phyloP scores from a whole-genome alignment of 1,140 invertebrate species.

The Leptopilina clavipes region DNA sequence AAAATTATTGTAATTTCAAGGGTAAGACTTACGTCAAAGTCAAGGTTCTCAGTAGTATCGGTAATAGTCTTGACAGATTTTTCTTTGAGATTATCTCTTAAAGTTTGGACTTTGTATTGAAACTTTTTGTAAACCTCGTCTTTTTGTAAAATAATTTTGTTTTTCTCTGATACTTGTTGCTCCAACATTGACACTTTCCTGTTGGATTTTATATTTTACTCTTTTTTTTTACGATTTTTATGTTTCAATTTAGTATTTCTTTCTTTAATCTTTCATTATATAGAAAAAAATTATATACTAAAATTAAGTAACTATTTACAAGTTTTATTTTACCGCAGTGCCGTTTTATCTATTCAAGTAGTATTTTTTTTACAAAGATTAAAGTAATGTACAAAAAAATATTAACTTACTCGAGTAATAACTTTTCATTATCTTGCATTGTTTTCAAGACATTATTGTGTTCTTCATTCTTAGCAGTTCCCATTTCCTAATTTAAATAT shows the following conservation, averaged over 20 bases:
- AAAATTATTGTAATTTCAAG: conserved; percentile 2
- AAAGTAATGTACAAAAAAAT: background rate
- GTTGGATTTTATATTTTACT: conserved; percentile 37
- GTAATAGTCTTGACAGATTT: background rate
- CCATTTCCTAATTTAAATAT: conserved; percentile 44
- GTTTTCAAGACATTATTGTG: conserved; percentile 49
- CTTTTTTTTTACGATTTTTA: background rate
- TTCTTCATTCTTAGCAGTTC: conserved; percentile 46
- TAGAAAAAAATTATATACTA: no score
- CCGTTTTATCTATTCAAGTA: background rate
- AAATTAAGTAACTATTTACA: no score
- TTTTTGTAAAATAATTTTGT: conserved; percentile 50
- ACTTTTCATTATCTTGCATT: conserved; percentile 55
- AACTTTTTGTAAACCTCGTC: conserved; percentile 56
- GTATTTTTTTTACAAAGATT: background rate
- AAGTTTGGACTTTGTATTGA: conserved; percentile 50
- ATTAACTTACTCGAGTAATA: conserved; percentile 55
- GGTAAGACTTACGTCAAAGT: conserved; percentile 11
- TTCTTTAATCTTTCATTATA: no score
- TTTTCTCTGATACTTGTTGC: conserved; percentile 53
- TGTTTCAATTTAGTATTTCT: background rate
- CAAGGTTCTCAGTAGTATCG: conserved; percentile 2
- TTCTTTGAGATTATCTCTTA: conserved; percentile 57
- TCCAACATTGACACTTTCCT: conserved; percentile 59
- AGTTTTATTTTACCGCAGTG: background rate